Percentiles rank a stretch among this genome's conserved stretches.
These are phyloP conservation scores for Catocala nupta DNA, from an alignment of 2,888 invertebrate species.

Conservation along the genomic window DNA sequence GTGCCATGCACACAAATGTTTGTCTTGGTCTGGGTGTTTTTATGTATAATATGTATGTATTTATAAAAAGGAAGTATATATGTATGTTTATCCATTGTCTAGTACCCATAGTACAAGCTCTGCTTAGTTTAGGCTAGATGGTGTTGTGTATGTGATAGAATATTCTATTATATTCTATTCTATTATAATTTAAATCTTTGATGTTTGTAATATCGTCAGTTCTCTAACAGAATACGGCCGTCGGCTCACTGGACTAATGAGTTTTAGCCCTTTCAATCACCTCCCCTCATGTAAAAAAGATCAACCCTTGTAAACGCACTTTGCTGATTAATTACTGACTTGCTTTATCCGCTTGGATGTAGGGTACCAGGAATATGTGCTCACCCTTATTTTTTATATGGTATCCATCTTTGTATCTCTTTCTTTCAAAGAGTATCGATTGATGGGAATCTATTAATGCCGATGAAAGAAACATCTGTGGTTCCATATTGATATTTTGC, in stretches of 20 bases:
- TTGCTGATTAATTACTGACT: conserved; percentile 79
- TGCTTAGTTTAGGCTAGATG: too few species aligned
- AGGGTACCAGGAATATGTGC: conserved; percentile 39
- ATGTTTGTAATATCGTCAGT: conserved; percentile 48
- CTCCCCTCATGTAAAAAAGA: conserved; percentile 76
- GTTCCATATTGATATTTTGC: too few species aligned
- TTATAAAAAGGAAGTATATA: too few species aligned
- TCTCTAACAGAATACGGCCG: conserved; percentile 56
- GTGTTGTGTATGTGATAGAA: too few species aligned
- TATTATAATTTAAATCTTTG: conserved; percentile 1
- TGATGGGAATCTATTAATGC: neutral
- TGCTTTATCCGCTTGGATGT: conserved; percentile 57
- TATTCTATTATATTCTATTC: too few species aligned
- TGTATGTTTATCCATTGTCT: too few species aligned
- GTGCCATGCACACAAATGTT: too few species aligned
- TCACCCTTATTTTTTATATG: conserved; percentile 39
- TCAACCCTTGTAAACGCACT: conserved; percentile 76
- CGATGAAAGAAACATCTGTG: too few species aligned
- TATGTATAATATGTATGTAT: too few species aligned
- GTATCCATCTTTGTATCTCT: conserved; percentile 8
- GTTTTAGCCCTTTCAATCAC: conserved; percentile 78
- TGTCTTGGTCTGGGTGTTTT: too few species aligned
- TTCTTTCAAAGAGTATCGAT: neutral
- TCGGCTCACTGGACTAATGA: conserved; percentile 68
- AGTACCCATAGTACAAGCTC: too few species aligned